Conservation (phyloP, 2,888 invertebrate genomes). For the Halocaridina rubra region DNA sequence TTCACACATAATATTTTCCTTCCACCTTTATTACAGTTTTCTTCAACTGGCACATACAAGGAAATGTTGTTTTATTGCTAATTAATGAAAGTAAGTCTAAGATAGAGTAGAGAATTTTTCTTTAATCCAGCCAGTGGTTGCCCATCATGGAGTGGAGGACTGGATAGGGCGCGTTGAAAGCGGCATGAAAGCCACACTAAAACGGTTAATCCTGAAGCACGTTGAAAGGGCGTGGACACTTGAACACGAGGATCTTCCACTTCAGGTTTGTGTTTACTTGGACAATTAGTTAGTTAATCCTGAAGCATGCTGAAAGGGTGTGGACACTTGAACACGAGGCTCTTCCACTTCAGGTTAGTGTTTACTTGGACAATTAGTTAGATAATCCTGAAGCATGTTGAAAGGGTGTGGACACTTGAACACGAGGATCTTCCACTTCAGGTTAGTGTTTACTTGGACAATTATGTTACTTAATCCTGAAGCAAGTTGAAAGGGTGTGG, state of each 20-base stretch:
- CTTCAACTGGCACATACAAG: too few relatives aligned
- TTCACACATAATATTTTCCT: too few relatives aligned
- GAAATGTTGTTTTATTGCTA: too few relatives aligned
- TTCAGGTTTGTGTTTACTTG: slow-evolving; percentile 27
- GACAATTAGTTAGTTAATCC: neutral
- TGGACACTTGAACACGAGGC: neutral
- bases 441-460: neutral
- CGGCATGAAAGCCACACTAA: slow-evolving; percentile 51
- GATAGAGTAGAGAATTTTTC: too few relatives aligned
- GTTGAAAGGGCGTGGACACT: neutral
- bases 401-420: neutral
- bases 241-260: slow-evolving; percentile 9
- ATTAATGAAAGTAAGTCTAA: too few relatives aligned
- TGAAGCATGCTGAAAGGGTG: neutral
- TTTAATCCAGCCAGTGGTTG: slow-evolving; percentile 54
- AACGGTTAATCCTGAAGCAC: slow-evolving; percentile 46
- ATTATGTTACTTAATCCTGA: neutral
- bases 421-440: slow-evolving; percentile 35
- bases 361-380: neutral
- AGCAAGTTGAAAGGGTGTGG: neutral
- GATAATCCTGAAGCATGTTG: slow-evolving; percentile 23
- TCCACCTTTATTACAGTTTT: too few relatives aligned
- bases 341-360: slow-evolving; percentile 50
- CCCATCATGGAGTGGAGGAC: slow-evolving; percentile 62
- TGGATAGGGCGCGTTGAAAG: slow-evolving; percentile 59